Base-by-base conservation (phyloP, 2,888 invertebrate species). In the Agrochola macilenta region DNA sequence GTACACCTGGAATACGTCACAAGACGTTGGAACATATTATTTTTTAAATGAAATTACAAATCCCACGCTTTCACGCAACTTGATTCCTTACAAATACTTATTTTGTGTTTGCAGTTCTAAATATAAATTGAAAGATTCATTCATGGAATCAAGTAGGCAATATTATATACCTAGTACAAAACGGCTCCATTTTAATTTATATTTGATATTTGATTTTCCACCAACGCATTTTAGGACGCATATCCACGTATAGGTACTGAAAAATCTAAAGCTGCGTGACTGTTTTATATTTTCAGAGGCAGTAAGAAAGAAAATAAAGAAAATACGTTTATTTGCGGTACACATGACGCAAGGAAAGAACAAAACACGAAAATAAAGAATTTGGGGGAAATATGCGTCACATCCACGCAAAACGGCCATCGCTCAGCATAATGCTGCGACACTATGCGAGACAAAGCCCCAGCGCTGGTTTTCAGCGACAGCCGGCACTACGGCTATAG, bases 51-150 rank as follows among this genome's bases (percentile, higher is more conserved):
- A 39, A 46, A 72, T 61, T 46, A 23, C 23, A 65, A 57, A 69
- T 20, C 81, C 81, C 66, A 80, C 84, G 69, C 69, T n/a, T 30
- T 35, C 23, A n/a, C 57, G 80, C 9, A 30, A 84, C 20, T 74
- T 23, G 52, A 70, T 39, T 73, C 23, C 60, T 26, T 52, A 60
- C 14, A 69, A 78, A 68, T 68, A 71, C 60, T 60, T 52, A 0
- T 68, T 78, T 66, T 11, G 64, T 57, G 7, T 70, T 78, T 66
- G 26, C 49, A 58, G 9, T 52, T 49, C 64, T 57, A 65, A 64
- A 79, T 65, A 69, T 69, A 65, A 66, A 35, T 8, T 23, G n/a
- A 52, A 66, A 43, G 49, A 43, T 66, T 69, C 17, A 60, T 80
- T 78, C 49, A 52, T 46, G 30, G 23, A n/a, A 58, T 46, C 54